These are phyloP conservation scores for Heterotis niloticus DNA, from an alignment of 2,113 vertebrate species.

Conservation along the genomic window DNA sequence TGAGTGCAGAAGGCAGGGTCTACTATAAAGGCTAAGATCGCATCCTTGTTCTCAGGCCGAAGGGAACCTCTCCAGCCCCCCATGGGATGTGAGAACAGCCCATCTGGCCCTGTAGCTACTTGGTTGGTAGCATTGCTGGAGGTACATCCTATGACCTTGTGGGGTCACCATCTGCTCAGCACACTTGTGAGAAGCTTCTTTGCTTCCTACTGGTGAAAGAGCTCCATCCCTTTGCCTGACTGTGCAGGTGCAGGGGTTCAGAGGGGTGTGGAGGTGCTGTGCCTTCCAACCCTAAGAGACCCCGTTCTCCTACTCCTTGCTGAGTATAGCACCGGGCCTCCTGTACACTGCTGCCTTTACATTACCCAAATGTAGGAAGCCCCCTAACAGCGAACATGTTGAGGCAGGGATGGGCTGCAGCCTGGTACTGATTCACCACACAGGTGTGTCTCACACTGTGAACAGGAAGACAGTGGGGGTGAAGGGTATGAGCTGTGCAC, in stretches of 20 bases:
- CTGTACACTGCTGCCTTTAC: background rate
- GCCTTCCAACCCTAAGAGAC: too few species aligned
- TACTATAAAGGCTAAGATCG: too few species aligned
- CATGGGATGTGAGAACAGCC: conserved; percentile 42
- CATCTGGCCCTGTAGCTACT: conserved; percentile 41
- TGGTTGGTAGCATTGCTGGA: conserved; percentile 49
- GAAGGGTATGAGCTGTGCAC: too few species aligned
- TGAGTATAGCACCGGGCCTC: background rate
- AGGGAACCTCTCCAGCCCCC: background rate
- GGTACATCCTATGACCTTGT: conserved; percentile 67
- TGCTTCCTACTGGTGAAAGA: conserved; percentile 28
- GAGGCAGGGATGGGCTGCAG: background rate
- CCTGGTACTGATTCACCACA: conserved; percentile 18
- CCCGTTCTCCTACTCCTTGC: too few species aligned
- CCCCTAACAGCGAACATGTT: too few species aligned
- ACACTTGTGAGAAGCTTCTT: conserved; percentile 66
- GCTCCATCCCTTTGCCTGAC: conserved; percentile 50
- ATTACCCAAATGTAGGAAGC: too few species aligned
- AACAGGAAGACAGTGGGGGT: too few species aligned
- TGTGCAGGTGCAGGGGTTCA: background rate
- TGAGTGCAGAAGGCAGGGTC: too few species aligned
- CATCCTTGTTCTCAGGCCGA: too few species aligned
- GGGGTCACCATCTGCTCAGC: conserved; percentile 73
- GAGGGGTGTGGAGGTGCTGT: background rate
- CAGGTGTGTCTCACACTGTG: background rate